These are phyloP conservation scores for Nasonia longicornis DNA, from an alignment of 1,140 invertebrate genomes.

Conservation along the genomic window DNA sequence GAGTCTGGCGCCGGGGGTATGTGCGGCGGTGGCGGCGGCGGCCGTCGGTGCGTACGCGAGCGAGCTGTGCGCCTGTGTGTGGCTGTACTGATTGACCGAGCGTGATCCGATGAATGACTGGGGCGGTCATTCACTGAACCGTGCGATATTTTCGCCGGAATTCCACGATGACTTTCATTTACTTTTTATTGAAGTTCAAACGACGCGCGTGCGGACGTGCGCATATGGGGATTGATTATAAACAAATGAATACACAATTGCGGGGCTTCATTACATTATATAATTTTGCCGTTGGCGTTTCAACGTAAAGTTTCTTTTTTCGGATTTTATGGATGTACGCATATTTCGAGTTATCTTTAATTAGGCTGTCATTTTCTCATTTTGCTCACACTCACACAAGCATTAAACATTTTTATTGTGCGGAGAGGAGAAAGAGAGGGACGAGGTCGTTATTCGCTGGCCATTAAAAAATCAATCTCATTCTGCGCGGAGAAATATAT, in stretches of 20 bases:
- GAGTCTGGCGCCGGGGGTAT: constrained; percentile 38
- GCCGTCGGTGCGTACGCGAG: neutral
- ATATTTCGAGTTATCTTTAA: neutral
- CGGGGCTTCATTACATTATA: constrained; percentile 12
- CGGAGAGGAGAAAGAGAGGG: no score
- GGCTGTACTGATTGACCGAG: constrained; percentile 45
- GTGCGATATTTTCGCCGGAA: constrained; percentile 43
- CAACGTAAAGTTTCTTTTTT: neutral
- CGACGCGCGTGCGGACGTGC: neutral
- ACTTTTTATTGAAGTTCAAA: constrained; percentile 45
- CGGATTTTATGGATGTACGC: neutral
- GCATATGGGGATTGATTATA: constrained; percentile 36
- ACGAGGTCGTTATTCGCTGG: neutral
- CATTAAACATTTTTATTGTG: neutral
- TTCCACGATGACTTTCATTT: constrained; percentile 50
- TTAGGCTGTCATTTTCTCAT: neutral
- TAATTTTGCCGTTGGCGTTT: neutral
- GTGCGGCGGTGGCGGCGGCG: neutral
- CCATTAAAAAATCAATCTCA: neutral
- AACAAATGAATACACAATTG: constrained; percentile 30
- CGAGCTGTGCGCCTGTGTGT: neutral
- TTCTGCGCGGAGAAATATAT: neutral
- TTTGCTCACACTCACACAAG: neutral
- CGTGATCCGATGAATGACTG: constrained; percentile 48
- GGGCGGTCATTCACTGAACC: constrained; percentile 47